These are phyloP conservation scores for Drosophila demipolita DNA, from an alignment of 2,888 invertebrate species.

Conservation along the genomic window DNA sequence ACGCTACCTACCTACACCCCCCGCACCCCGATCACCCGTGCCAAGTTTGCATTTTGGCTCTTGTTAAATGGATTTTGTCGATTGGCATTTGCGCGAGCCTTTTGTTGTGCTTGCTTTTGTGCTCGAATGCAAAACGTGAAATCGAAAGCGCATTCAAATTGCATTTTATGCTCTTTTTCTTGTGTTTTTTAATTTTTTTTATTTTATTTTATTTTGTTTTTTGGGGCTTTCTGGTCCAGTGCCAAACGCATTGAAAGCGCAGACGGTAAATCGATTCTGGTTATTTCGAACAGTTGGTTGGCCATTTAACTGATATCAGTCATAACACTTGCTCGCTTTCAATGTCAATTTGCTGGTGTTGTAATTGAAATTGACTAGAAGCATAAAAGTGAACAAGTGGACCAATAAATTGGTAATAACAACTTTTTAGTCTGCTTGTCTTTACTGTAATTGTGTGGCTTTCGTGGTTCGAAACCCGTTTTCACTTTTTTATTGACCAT, in stretches of 20 bases:
- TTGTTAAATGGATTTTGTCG: slow-evolving; percentile 57
- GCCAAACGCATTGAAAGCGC: slow-evolving; percentile 20
- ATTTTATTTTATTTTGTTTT: not conserved
- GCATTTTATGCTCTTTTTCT: slow-evolving; percentile 22
- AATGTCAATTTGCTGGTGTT: slow-evolving; percentile 71
- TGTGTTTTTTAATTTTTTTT: not conserved
- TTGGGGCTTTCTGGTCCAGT: not conserved
- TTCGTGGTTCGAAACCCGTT: slow-evolving; percentile 66
- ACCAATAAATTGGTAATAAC: slow-evolving; percentile 62
- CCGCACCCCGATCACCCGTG: not conserved
- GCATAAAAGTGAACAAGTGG: slow-evolving; percentile 1
- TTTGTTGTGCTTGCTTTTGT: slow-evolving; percentile 39
- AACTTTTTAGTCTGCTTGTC: slow-evolving; percentile 24
- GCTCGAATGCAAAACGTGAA: slow-evolving; percentile 40
- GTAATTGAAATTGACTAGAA: slow-evolving; percentile 50
- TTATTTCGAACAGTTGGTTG: slow-evolving; percentile 33
- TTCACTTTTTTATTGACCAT: slow-evolving; percentile 76
- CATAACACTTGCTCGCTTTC: slow-evolving; percentile 45
- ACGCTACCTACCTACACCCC: slow-evolving; percentile 7
- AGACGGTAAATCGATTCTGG: slow-evolving; percentile 20
- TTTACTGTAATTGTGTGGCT: slow-evolving; percentile 7
- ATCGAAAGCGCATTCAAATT: slow-evolving; percentile 55
- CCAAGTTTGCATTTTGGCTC: slow-evolving; percentile 51
- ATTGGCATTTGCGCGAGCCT: slow-evolving; percentile 56
- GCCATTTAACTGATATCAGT: slow-evolving; percentile 46